Evolutionary conservation across 2,797 vertebrate species (phyloP).

Genomic region (Agapornis canus): DNA sequence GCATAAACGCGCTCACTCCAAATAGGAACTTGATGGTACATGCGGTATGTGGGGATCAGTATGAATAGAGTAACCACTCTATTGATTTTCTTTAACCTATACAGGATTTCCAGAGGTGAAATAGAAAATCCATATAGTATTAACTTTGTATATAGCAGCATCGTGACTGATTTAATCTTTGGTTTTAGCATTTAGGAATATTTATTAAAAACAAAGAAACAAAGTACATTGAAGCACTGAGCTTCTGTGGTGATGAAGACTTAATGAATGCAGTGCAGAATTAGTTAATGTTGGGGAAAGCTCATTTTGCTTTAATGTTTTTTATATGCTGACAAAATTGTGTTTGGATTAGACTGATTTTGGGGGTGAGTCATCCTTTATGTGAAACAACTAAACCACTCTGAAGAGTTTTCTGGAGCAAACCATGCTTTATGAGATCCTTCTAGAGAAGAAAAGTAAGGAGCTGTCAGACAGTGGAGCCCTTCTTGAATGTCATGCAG

Average conservation of each 20-base stretch:
- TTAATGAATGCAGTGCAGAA: neutral
- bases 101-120: neutral
- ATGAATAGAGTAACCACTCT: neutral
- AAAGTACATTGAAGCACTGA: neutral
- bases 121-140: neutral
- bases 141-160: neutral
- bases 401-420: constrained; percentile 88
- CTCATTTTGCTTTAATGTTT: neutral
- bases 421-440: constrained; percentile 82
- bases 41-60: neutral
- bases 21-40: neutral
- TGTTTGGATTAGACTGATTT: neutral
- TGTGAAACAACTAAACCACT: constrained; percentile 83
- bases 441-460: constrained; percentile 80
- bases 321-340: neutral
- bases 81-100: neutral
- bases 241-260: neutral
- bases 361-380: neutral
- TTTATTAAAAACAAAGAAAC: neutral
- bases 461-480: constrained; percentile 78
- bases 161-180: neutral
- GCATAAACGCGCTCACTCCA: neutral
- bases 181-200: neutral
- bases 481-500: constrained; percentile 80
- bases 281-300: neutral